Conservation (phyloP, 2,888 invertebrate species). For the Coronaproctus castanopsis region DNA sequence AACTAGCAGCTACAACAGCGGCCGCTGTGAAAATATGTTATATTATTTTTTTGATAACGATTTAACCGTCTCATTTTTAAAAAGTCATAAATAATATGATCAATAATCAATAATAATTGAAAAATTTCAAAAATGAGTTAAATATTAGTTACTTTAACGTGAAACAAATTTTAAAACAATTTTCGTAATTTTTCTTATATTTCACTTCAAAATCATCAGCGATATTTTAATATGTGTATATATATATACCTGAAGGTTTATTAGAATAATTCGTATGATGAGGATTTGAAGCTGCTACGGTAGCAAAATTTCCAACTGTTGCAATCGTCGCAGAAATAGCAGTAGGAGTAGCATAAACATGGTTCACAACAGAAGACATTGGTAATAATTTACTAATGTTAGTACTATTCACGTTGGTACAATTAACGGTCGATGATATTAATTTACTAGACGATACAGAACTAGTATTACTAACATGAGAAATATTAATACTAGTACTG, state of each 20-base stretch:
- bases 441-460: not conserved
- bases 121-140: too few relatives aligned
- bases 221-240: too few relatives aligned
- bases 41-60: not conserved
- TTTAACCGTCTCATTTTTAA: too few relatives aligned
- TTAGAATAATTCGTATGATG: conserved; percentile 16
- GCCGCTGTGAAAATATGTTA: too few relatives aligned
- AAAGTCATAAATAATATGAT: not conserved
- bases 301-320: conserved; percentile 37
- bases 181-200: too few relatives aligned
- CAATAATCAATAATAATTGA: too few relatives aligned
- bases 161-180: too few relatives aligned
- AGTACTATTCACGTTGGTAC: conserved; percentile 14
- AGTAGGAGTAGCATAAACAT: conserved; percentile 11
- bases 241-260: not conserved
- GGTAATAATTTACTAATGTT: not conserved
- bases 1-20: not conserved
- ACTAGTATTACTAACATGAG: conserved; percentile 8
- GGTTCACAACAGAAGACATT: conserved; percentile 7
- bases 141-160: too few relatives aligned
- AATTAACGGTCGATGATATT: not conserved
- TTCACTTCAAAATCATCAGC: too few relatives aligned
- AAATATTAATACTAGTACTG: conserved; percentile 17
- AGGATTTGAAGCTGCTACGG: conserved; percentile 34
- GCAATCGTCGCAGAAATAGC: conserved; percentile 12